Percentiles rank a stretch among this genome's conserved stretches.
phyloP scores from a whole-genome alignment of 2,888 invertebrate genomes.

The Machimus atricapillus region DNA sequence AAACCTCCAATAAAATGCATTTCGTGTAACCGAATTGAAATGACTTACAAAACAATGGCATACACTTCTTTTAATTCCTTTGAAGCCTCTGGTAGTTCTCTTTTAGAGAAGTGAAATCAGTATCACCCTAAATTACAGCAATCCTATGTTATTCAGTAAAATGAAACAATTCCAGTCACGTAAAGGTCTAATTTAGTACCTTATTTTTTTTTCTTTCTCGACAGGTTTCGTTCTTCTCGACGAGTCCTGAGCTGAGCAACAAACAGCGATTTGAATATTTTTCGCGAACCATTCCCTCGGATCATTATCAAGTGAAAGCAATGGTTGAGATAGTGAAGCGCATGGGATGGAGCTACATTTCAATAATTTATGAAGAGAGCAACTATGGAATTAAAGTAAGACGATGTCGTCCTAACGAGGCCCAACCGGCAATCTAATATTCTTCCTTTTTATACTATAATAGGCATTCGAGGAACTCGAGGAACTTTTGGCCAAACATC shows the following conservation, averaged over 20 bases:
- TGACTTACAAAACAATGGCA: background rate
- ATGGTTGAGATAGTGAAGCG: conserved; percentile 91
- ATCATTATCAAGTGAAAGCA: conserved; percentile 91
- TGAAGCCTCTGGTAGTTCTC: background rate
- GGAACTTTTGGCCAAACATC: conserved; percentile 79
- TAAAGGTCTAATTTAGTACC: conserved; percentile 2
- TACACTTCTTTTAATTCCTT: background rate
- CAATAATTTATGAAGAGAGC: conserved; percentile 94
- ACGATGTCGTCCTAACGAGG: conserved; percentile 31
- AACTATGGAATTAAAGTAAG: conserved; percentile 93
- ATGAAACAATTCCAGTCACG: conserved; percentile 9
- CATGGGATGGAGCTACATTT: conserved; percentile 92
- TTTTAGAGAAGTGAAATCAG: background rate
- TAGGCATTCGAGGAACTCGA: conserved; percentile 95
- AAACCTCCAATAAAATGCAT: background rate
- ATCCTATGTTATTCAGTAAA: background rate
- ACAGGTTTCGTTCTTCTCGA: conserved; percentile 95
- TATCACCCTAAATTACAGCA: background rate
- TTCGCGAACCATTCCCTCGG: conserved; percentile 92
- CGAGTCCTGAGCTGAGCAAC: conserved; percentile 92
- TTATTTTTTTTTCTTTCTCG: conserved; percentile 51
- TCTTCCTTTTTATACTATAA: background rate
- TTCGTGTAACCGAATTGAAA: background rate
- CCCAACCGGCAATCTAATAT: background rate
- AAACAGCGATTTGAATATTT: conserved; percentile 95